Conservation (phyloP, 2,888 invertebrate genomes). For the Ommatoiulus sabulosus region DNA sequence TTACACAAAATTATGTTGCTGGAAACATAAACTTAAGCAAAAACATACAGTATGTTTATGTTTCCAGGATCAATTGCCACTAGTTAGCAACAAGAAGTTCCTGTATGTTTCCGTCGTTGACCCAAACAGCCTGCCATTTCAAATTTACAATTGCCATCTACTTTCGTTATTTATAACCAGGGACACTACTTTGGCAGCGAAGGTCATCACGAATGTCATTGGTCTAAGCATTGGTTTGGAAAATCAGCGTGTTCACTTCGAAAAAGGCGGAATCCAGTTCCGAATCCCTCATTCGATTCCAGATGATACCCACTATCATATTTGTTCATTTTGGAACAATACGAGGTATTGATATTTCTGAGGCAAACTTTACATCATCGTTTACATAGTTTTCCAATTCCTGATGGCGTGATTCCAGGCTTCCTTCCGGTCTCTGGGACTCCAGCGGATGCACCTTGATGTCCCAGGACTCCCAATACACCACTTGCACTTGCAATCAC, state of each 20-base stretch:
- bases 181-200: neutral
- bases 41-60: neutral
- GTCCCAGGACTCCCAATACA: slow-evolving; percentile 39
- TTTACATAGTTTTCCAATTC: no score
- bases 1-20: no score
- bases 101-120: neutral
- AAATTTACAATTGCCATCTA: neutral
- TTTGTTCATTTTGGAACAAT: slow-evolving; percentile 54
- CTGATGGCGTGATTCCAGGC: neutral
- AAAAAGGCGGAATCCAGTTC: slow-evolving; percentile 45
- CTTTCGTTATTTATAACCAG: neutral
- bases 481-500: slow-evolving; percentile 57
- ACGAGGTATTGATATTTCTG: neutral
- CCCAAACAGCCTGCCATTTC: neutral
- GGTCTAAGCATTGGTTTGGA: neutral
- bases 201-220: slow-evolving; percentile 47
- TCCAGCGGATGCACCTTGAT: slow-evolving; percentile 23
- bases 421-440: slow-evolving; percentile 50
- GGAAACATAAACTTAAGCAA: no score
- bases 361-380: neutral
- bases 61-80: no score
- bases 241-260: neutral
- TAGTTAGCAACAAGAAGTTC: neutral
- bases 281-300: slow-evolving; percentile 1
- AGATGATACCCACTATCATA: neutral